These are phyloP conservation scores for Catocala sponsa DNA, from an alignment of 2,888 invertebrate genomes.

Conservation along the genomic window DNA sequence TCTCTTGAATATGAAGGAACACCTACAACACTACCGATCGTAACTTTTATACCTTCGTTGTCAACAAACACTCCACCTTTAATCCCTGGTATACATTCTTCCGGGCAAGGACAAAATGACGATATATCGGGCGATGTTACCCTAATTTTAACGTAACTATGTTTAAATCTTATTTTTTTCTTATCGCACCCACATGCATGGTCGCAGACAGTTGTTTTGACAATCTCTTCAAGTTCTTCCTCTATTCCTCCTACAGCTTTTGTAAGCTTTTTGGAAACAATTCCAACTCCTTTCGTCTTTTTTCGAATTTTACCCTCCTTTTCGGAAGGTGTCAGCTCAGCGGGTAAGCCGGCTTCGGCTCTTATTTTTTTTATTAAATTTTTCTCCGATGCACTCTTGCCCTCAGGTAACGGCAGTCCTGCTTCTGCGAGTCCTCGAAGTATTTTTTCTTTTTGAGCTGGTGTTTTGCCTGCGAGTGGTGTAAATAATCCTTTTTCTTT, in stretches of 20 bases:
- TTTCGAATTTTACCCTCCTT: slow-evolving; percentile 30
- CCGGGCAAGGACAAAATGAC: slow-evolving; percentile 69
- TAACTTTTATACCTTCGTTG: slow-evolving; percentile 74
- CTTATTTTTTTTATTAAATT: slow-evolving; percentile 47
- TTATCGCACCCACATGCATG: slow-evolving; percentile 74
- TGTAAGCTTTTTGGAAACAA: slow-evolving; percentile 31
- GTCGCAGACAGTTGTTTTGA: slow-evolving; percentile 67
- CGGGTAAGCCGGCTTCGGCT: slow-evolving; percentile 17
- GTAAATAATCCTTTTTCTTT: slow-evolving; percentile 40
- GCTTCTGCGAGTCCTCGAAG: slow-evolving; percentile 57
- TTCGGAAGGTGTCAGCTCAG: no score
- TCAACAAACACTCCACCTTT: slow-evolving; percentile 70
- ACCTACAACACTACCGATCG: slow-evolving; percentile 67
- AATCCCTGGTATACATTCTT: slow-evolving; percentile 71
- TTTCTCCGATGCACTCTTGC: slow-evolving; percentile 49
- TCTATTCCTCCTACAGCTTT: neutral
- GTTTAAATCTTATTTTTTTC: slow-evolving; percentile 76
- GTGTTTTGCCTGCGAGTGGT: slow-evolving; percentile 57
- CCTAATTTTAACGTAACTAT: slow-evolving; percentile 75
- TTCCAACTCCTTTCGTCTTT: slow-evolving; percentile 57
- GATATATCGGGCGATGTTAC: slow-evolving; percentile 77
- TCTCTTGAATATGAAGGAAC: slow-evolving; percentile 50
- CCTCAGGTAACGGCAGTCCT: slow-evolving; percentile 56
- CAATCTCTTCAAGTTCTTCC: slow-evolving; percentile 59
- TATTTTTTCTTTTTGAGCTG: slow-evolving; percentile 58